phyloP scores from a whole-genome alignment of 2,888 invertebrate species.

The Sepioteuthis lessoniana region DNA sequence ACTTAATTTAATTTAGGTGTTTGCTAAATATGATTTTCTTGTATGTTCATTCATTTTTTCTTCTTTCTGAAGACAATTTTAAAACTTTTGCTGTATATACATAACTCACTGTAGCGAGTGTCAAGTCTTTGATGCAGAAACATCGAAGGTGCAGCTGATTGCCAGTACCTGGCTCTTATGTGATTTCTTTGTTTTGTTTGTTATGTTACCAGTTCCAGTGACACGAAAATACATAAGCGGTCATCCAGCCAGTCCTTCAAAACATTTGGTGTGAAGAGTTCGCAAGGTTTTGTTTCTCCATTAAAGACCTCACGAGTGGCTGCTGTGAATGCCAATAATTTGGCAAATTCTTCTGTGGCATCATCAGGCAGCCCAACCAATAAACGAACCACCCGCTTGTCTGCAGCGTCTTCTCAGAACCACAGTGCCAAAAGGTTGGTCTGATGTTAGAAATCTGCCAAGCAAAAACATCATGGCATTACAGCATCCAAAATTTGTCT shows the following conservation, averaged over 20 bases:
- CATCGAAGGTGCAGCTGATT: background rate
- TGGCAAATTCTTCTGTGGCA: slow-evolving; percentile 41
- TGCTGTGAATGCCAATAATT: slow-evolving; percentile 46
- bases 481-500: slow-evolving; percentile 8
- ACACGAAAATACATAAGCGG: slow-evolving; percentile 44
- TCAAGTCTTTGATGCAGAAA: background rate
- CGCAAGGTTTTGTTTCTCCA: slow-evolving; percentile 41
- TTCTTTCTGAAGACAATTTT: background rate
- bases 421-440: slow-evolving; percentile 48
- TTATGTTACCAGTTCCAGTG: slow-evolving; percentile 47
- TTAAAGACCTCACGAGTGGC: slow-evolving; percentile 42
- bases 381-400: slow-evolving; percentile 42
- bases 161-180: background rate
- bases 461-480: slow-evolving; percentile 4
- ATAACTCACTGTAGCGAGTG: background rate
- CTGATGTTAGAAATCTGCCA: slow-evolving; percentile 44
- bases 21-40: no score
- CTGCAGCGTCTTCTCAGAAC: slow-evolving; percentile 44
- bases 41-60: no score
- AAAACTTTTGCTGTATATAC: background rate
- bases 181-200: slow-evolving; percentile 40
- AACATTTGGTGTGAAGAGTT: slow-evolving; percentile 45
- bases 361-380: slow-evolving; percentile 35
- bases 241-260: slow-evolving; percentile 46
- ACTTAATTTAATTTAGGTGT: no score